Conservation (phyloP, 1,140 invertebrate species). For the Sminthurinus signatus region DNA sequence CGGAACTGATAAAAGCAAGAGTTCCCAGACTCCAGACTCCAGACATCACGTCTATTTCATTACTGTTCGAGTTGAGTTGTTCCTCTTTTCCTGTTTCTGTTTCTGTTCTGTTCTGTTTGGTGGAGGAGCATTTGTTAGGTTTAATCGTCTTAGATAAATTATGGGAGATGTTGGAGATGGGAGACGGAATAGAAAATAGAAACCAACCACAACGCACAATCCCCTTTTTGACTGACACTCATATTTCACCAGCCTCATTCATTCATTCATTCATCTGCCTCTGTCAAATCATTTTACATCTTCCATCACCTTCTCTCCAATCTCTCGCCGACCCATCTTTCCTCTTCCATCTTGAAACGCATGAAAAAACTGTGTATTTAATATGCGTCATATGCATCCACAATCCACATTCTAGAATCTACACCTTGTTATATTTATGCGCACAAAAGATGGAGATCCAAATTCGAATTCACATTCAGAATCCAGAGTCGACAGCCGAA, state of each 20-base stretch:
- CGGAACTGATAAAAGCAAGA: conserved; percentile 1
- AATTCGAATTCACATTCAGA: no score
- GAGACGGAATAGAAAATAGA: no score
- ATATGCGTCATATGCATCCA: no score
- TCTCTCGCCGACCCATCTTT: background rate
- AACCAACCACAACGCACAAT: conserved; percentile 14
- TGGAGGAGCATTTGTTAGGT: conserved; percentile 23
- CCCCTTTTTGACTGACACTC: conserved; percentile 31
- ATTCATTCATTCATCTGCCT: conserved; percentile 21
- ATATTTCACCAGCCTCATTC: conserved; percentile 24
- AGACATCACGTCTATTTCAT: conserved; percentile 9
- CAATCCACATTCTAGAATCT: no score
- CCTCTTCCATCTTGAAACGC: background rate
- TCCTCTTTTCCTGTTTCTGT: no score
- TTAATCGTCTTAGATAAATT: conserved; percentile 30
- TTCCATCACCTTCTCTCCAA: conserved; percentile 11
- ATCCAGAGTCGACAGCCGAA: no score
- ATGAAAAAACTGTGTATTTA: no score
- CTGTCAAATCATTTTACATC: conserved; percentile 25
- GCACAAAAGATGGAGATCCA: no score
- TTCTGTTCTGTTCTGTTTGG: background rate
- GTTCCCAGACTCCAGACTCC: background rate
- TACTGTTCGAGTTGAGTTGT: background rate
- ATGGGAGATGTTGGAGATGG: no score
- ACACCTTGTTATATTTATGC: background rate